A percentile compares a stretch with the other conserved stretches of the same genome.
Conservation (phyloP, 2,888 invertebrate genomes). For the Hydrotaea cyrtoneurina region DNA sequence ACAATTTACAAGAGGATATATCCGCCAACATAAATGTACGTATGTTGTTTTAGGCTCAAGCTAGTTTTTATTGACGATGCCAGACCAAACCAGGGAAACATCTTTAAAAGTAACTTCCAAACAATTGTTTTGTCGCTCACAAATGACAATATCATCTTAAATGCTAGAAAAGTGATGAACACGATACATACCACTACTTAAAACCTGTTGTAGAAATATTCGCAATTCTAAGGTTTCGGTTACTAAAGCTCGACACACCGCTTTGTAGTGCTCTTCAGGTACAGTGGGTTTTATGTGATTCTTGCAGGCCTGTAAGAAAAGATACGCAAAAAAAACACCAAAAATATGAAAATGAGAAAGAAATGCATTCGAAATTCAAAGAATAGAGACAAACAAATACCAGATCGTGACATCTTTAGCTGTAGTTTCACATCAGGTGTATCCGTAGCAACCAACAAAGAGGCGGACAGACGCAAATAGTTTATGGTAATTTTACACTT, state of each 20-base stretch:
- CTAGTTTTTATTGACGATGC: too few species aligned
- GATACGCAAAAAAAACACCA: not conserved
- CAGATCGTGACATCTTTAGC: slow-evolving; percentile 52
- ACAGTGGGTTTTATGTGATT: slow-evolving; percentile 81
- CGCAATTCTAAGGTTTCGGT: slow-evolving; percentile 95
- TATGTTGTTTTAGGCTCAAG: too few species aligned
- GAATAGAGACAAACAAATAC: slow-evolving; percentile 44
- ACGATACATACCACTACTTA: slow-evolving; percentile 81
- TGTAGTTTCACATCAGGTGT: slow-evolving; percentile 27
- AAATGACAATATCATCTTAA: not conserved
- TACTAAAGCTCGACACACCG: slow-evolving; percentile 95
- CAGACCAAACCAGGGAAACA: too few species aligned
- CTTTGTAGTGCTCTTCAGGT: slow-evolving; percentile 86
- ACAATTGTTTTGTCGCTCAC: not conserved
- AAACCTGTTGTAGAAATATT: slow-evolving; percentile 93
- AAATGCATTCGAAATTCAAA: not conserved
- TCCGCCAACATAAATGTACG: too few species aligned
- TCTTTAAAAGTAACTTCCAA: slow-evolving; percentile 12
- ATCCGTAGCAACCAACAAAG: not conserved
- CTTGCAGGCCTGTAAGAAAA: slow-evolving; percentile 81
- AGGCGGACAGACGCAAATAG: slow-evolving; percentile 38
- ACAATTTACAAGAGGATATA: too few species aligned
- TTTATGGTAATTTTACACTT: slow-evolving; percentile 60
- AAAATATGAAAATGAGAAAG: slow-evolving; percentile 24
- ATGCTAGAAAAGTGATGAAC: not conserved